These are phyloP conservation scores for Latrodectus elegans DNA, from an alignment of 2,888 invertebrate species.

Conservation along the genomic window DNA sequence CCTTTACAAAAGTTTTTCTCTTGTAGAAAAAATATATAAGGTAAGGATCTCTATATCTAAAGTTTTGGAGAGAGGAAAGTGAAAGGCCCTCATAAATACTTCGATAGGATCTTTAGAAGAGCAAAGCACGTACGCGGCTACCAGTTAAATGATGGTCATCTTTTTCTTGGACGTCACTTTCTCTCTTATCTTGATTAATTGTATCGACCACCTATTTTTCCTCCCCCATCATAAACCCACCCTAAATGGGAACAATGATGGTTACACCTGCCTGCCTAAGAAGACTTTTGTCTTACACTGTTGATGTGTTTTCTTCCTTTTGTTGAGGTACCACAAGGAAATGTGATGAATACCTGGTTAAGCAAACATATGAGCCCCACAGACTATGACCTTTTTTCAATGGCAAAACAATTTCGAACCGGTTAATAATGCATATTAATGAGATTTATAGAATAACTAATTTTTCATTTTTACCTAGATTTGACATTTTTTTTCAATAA, in stretches of 20 bases:
- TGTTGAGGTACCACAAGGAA: not conserved
- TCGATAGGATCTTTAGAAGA: slow-evolving; percentile 27
- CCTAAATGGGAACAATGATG: slow-evolving; percentile 25
- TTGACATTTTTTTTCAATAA: no score
- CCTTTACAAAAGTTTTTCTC: not conserved
- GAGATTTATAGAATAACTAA: no score
- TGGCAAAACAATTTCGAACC: no score
- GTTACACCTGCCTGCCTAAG: not conserved
- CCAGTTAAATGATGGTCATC: slow-evolving; percentile 45
- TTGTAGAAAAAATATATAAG: not conserved
- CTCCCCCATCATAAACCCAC: not conserved
- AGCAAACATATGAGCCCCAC: not conserved
- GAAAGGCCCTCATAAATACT: slow-evolving; percentile 37
- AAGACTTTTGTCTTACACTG: not conserved
- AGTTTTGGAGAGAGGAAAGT: not conserved
- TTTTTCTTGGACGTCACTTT: slow-evolving; percentile 22
- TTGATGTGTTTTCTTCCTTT: not conserved
- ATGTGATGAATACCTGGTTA: not conserved
- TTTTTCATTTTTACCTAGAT: no score
- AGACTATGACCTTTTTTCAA: not conserved
- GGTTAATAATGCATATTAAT: no score
- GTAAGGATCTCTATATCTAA: not conserved
- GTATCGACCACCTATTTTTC: slow-evolving; percentile 7
- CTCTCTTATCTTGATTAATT: slow-evolving; percentile 53
- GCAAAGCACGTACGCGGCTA: slow-evolving; percentile 48